phyloP scores from a whole-genome alignment of 1,140 invertebrate species.

The Drosophila triauraria region DNA sequence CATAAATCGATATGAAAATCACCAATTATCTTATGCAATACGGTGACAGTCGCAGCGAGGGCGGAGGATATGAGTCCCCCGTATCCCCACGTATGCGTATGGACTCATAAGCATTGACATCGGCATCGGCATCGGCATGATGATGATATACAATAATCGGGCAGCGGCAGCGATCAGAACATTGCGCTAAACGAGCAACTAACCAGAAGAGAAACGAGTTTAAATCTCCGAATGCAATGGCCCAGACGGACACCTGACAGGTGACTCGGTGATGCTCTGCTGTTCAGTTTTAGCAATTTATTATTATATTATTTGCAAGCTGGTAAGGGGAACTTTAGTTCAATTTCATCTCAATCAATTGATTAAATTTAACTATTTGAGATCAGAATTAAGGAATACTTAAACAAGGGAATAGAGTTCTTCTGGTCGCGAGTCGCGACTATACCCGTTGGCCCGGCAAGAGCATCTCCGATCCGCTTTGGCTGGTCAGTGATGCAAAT shows the following conservation, averaged over 20 bases:
- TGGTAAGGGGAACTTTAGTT: no score
- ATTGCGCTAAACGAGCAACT: constrained; percentile 68
- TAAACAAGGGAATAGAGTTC: not conserved
- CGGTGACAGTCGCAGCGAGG: constrained; percentile 18
- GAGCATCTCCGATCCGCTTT: constrained; percentile 31
- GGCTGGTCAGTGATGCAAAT: constrained; percentile 70
- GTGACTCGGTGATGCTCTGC: constrained; percentile 20
- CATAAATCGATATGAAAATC: constrained; percentile 84
- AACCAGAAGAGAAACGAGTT: constrained; percentile 48
- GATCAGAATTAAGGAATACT: no score
- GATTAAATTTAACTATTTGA: not conserved
- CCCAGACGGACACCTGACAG: not conserved
- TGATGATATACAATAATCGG: constrained; percentile 83
- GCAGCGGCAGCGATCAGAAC: constrained; percentile 68
- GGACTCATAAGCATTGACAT: constrained; percentile 67
- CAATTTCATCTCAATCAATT: not conserved
- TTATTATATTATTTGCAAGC: not conserved
- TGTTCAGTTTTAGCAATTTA: not conserved
- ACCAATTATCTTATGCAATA: constrained; percentile 83
- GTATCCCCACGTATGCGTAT: not conserved
- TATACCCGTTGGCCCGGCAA: not conserved
- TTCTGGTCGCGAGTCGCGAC: not conserved
- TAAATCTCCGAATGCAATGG: constrained; percentile 1
- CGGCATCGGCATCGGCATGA: constrained; percentile 52
- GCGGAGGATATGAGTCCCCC: constrained; percentile 5